Conservation (phyloP, 2,113 vertebrate species). For the Nematolebias whitei region DNA sequence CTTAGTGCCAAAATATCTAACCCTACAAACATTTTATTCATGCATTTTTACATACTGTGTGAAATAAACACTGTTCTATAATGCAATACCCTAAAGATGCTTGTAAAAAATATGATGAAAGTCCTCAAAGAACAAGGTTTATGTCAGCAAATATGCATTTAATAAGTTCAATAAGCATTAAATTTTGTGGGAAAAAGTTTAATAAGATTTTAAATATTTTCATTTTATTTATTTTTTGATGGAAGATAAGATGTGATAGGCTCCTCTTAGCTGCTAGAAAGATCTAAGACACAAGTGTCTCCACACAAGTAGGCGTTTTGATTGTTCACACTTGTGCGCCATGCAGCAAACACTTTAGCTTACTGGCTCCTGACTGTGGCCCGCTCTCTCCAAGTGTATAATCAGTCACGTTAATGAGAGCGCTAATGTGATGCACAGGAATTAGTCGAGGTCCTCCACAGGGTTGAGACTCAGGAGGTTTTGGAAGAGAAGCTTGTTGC, state of each 20-base stretch:
- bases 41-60: not conserved
- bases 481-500: conserved; percentile 37
- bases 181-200: no score
- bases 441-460: conserved; percentile 57
- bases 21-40: not conserved
- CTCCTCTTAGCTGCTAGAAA: conserved; percentile 35
- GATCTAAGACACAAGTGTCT: conserved; percentile 61
- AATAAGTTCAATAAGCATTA: conserved; percentile 13
- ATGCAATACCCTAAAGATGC: not conserved
- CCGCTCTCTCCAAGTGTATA: conserved; percentile 49
- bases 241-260: conserved; percentile 55
- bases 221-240: conserved; percentile 53
- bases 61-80: not conserved
- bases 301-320: conserved; percentile 58
- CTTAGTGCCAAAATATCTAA: not conserved
- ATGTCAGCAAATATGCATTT: conserved; percentile 14
- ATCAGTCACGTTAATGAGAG: conserved; percentile 69
- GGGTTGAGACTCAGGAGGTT: conserved; percentile 47
- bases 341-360: conserved; percentile 47
- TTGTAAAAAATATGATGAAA: conserved; percentile 31
- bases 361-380: conserved; percentile 35
- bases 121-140: conserved; percentile 5
- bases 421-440: conserved; percentile 65
- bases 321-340: conserved; percentile 56
- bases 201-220: conserved; percentile 51